These are phyloP conservation scores for Antigone vipio DNA, from an alignment of 2,113 vertebrate genomes.

Conservation along the genomic window DNA sequence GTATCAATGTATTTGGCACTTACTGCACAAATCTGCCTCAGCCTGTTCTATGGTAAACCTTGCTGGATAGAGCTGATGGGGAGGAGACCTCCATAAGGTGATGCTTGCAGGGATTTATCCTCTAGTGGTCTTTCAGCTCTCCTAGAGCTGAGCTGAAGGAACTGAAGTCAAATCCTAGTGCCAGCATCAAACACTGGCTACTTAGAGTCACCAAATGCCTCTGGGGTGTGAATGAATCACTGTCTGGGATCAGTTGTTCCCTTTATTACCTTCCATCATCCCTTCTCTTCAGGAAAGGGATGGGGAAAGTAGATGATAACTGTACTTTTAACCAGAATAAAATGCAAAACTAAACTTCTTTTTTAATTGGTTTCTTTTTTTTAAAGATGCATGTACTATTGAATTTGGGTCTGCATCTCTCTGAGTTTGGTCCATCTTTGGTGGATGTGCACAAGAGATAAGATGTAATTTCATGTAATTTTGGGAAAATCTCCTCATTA, in stretches of 20 bases:
- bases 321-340: not conserved
- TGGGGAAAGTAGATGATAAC: not conserved
- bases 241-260: not conserved
- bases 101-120: not conserved
- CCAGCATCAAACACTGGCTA: not conserved
- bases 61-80: not conserved
- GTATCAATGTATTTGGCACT: not conserved
- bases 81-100: not conserved
- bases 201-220: not conserved
- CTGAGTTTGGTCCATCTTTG: not conserved
- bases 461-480: slow-evolving; percentile 1
- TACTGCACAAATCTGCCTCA: not conserved
- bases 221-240: not conserved
- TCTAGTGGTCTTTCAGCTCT: not conserved
- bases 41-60: not conserved
- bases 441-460: not conserved
- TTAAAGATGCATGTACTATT: not conserved
- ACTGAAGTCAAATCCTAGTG: not conserved
- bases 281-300: not conserved
- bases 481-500: not conserved
- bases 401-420: not conserved
- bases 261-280: not conserved
- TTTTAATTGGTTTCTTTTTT: not conserved
- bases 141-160: not conserved
- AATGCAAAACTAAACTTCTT: not conserved